A percentile compares a stretch with the other conserved stretches of the same genome.
Conservation (phyloP, 1,140 invertebrate genomes). For the Heliconius hewitsoni region DNA sequence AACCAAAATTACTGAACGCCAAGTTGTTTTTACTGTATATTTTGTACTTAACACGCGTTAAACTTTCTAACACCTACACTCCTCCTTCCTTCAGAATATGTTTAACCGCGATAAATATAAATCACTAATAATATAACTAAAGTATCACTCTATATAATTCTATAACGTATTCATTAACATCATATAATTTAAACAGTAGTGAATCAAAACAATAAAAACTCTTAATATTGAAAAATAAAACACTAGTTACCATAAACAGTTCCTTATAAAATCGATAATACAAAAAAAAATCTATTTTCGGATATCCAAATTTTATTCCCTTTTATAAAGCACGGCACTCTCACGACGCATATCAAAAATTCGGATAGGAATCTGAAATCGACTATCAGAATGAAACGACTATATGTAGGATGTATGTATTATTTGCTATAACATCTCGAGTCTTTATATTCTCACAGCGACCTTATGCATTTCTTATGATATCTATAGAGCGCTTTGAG, state of each 20-base stretch:
- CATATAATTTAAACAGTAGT: too few relatives aligned
- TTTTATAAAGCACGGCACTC: conserved; percentile 2
- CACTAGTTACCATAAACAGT: background rate
- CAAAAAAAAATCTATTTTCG: background rate
- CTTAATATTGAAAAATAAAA: background rate
- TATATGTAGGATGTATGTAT: conserved; percentile 38
- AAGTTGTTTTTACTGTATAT: too few relatives aligned
- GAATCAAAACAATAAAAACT: too few relatives aligned
- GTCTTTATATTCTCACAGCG: conserved; percentile 44
- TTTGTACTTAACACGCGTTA: too few relatives aligned
- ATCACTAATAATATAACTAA: too few relatives aligned
- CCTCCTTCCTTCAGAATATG: too few relatives aligned
- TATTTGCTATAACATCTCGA: conserved; percentile 51
- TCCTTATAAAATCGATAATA: background rate
- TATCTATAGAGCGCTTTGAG: conserved; percentile 64
- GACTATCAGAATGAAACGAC: background rate
- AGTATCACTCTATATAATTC: too few relatives aligned
- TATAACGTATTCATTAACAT: too few relatives aligned
- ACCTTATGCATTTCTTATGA: conserved; percentile 76
- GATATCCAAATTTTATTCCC: conserved; percentile 4
- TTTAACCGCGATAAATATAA: too few relatives aligned
- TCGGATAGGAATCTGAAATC: conserved; percentile 10
- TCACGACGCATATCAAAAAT: conserved; percentile 9
- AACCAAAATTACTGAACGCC: background rate
- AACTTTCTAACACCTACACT: too few relatives aligned